Base-by-base conservation (phyloP, 2,888 invertebrate species). In the Alcis repandata region DNA sequence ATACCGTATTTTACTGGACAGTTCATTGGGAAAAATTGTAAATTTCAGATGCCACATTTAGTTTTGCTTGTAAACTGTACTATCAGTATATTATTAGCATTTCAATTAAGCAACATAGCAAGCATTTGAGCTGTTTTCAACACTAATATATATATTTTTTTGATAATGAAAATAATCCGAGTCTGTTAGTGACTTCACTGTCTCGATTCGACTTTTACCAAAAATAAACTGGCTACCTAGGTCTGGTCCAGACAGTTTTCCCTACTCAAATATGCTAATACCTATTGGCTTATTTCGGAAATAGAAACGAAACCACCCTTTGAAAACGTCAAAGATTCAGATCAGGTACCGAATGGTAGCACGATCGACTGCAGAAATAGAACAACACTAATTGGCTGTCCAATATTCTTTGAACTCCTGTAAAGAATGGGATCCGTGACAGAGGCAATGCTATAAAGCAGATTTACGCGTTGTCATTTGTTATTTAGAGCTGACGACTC, bases 341-440 rank as follows among this genome's bases (percentile, higher is more conserved):
- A 54, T 54, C 27, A 58, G 58, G 45, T 57, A 41, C 54, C n/a
- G 61, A 32, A 53, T 4, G 32, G 46, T 41, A 19, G 15, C 54
- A 57, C 52, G 38, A 38, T 40, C 7, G 11, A 57, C 46, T 7
- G 45, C 38, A 32, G 56, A 36, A 62, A 43, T 57, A 57, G 51
- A 62, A 22, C 13, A 11, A 9, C 51, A 67, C 67, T 67, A 69
- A 69, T 59, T 54, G 43, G 32, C 19, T 48, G 40, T 46, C 45
- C 41, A 33, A 38, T 56, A 20, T 48, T 43, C 48, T 54, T 62
- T 62, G 54, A 56, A 71, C 59, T 62, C 49, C 11, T 48, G 15
- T 56, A 17, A 62, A 54, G 20, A 48, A 61, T 61, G 54, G 48
- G 32, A 33, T 48, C 7, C 20, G 13, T 41, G 48, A 19, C 38